Conservation (phyloP, 2,888 invertebrate genomes). For the Matsumyia berberina region DNA sequence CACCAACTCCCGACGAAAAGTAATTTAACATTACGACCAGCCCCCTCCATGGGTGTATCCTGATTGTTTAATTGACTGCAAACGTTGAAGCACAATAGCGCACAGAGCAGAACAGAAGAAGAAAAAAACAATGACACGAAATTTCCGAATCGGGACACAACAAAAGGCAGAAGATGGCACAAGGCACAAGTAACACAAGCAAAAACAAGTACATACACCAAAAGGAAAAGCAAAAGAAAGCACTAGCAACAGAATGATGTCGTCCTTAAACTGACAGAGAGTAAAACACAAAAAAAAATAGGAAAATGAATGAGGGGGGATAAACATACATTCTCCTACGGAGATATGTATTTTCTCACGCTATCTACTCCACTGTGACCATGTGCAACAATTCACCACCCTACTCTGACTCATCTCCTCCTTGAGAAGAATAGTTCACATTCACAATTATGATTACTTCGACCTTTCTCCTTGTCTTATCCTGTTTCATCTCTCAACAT, state of each 20-base stretch:
- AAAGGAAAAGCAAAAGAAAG: constrained; percentile 6
- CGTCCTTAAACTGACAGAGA: constrained; percentile 46
- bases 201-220: constrained; percentile 8
- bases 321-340: not conserved
- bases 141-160: constrained; percentile 42
- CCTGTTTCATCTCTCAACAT: constrained; percentile 54
- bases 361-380: constrained; percentile 14
- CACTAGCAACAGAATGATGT: constrained; percentile 18
- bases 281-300: constrained; percentile 7
- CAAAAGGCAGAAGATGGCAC: constrained; percentile 45
- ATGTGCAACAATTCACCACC: constrained; percentile 43
- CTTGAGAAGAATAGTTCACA: constrained; percentile 45
- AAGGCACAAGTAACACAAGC: too few relatives aligned
- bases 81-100: constrained; percentile 36
- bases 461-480: constrained; percentile 74
- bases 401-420: not conserved
- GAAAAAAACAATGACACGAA: constrained; percentile 26
- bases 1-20: constrained; percentile 19
- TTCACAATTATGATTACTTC: constrained; percentile 74
- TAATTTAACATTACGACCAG: constrained; percentile 8
- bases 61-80: constrained; percentile 59
- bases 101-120: not conserved
- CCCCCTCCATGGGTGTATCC: constrained; percentile 36
- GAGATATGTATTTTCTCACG: constrained; percentile 32
- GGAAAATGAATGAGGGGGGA: constrained; percentile 4